Percentiles rank a stretch among this genome's conserved stretches.
Conservation (phyloP, 64 coral and sea anemone genomes). For the Acropora tenuis region DNA sequence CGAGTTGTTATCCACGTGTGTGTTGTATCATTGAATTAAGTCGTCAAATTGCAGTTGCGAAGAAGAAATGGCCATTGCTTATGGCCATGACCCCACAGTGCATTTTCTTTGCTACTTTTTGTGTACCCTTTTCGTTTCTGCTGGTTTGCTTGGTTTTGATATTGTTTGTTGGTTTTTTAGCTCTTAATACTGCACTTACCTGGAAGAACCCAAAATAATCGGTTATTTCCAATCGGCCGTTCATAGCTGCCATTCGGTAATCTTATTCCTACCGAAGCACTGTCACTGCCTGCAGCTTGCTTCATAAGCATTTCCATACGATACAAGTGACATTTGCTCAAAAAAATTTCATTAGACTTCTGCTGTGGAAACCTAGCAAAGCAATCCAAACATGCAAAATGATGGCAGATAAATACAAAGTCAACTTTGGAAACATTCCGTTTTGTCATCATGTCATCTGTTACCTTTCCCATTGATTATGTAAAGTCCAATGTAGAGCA, state of each 20-base stretch:
- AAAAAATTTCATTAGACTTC: constrained; percentile 50
- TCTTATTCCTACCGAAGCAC: constrained; percentile 79
- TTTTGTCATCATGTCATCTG: too few species aligned
- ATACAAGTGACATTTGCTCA: constrained; percentile 74
- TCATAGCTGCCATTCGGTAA: constrained; percentile 78
- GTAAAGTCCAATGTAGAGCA: neutral
- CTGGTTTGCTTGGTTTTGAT: too few species aligned
- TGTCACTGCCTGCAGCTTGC: constrained; percentile 33
- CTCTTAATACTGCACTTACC: constrained; percentile 28
- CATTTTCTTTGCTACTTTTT: too few species aligned
- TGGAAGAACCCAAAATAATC: constrained; percentile 77
- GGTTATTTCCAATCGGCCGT: constrained; percentile 47
- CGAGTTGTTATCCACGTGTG: too few species aligned
- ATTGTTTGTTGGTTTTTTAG: too few species aligned
- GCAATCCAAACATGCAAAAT: neutral
- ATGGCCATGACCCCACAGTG: too few species aligned
- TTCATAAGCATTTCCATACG: constrained; percentile 69
- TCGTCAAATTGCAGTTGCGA: too few species aligned
- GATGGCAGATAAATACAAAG: too few species aligned
- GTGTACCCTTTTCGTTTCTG: too few species aligned
- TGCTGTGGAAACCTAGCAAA: constrained; percentile 56
- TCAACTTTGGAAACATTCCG: too few species aligned
- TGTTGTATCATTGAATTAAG: too few species aligned
- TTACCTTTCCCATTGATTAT: constrained; percentile 56
- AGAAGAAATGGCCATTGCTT: too few species aligned